Conservation (phyloP, 2,888 invertebrate genomes). For the Elegia similella region DNA sequence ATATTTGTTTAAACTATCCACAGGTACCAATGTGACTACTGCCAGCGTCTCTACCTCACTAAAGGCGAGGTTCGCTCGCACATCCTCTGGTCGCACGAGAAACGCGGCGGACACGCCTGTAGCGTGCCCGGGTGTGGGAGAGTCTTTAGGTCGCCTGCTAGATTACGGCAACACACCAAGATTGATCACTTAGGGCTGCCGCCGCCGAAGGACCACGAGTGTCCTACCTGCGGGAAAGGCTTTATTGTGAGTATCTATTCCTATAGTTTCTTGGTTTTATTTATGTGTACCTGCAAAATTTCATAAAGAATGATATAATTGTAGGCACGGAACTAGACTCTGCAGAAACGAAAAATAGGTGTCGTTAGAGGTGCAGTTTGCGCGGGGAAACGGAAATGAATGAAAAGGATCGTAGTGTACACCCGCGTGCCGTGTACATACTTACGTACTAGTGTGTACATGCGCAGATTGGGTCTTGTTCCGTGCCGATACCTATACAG, state of each 20-base stretch:
- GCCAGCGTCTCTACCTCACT: slow-evolving; percentile 45
- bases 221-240: slow-evolving; percentile 41
- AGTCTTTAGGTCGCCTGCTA: slow-evolving; percentile 45
- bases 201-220: slow-evolving; percentile 34
- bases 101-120: slow-evolving; percentile 40
- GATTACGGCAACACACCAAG: slow-evolving; percentile 37
- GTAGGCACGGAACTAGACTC: no score
- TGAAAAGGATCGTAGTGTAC: no score
- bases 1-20: neutral
- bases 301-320: no score
- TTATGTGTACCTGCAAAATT: no score
- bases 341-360: no score
- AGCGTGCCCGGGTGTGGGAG: slow-evolving; percentile 36
- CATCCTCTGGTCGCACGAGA: slow-evolving; percentile 50
- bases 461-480: no score
- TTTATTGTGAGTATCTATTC: slow-evolving; percentile 43
- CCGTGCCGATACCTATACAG: no score
- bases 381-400: no score
- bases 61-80: slow-evolving; percentile 53
- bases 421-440: no score
- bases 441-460: no score
- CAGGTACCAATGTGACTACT: slow-evolving; percentile 53
- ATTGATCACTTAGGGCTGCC: slow-evolving; percentile 29
- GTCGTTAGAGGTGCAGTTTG: no score
- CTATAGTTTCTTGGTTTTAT: no score